Conservation (phyloP, 92 coral and sea anemone genomes). For the Siderastrea radians region DNA sequence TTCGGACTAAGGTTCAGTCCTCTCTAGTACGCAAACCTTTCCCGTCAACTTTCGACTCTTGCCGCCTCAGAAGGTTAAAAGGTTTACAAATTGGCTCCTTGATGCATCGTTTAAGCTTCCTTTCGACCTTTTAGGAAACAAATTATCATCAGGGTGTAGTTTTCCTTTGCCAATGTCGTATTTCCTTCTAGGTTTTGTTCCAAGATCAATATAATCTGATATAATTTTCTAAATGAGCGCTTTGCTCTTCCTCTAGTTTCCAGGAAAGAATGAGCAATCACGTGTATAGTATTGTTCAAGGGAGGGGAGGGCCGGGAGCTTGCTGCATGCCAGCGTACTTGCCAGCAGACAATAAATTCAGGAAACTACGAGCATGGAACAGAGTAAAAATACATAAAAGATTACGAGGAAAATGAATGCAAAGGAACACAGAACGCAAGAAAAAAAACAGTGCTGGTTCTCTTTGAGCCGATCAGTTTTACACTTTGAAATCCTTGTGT, state of each 20-base stretch:
- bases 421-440: too few species aligned
- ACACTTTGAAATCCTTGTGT: too few species aligned
- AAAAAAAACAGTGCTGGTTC: too few species aligned
- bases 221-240: background rate
- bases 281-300: background rate
- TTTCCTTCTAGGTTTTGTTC: background rate
- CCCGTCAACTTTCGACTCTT: background rate
- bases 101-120: constrained; percentile 1
- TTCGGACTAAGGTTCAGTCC: background rate
- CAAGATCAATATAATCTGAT: background rate
- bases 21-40: background rate
- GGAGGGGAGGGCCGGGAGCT: background rate
- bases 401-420: too few species aligned
- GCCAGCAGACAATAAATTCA: background rate
- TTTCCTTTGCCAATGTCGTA: background rate
- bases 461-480: too few species aligned
- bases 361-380: too few species aligned
- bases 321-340: background rate
- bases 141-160: background rate
- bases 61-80: background rate
- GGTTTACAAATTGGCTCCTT: background rate
- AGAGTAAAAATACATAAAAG: too few species aligned
- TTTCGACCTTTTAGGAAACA: background rate
- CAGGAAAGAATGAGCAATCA: constrained; percentile 7
- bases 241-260: constrained; percentile 8